Evolutionary conservation across 2,797 vertebrate species (phyloP), one percentile per base, ranked within the genome.

Genomic region (Craterocephalus amniculus): DNA sequence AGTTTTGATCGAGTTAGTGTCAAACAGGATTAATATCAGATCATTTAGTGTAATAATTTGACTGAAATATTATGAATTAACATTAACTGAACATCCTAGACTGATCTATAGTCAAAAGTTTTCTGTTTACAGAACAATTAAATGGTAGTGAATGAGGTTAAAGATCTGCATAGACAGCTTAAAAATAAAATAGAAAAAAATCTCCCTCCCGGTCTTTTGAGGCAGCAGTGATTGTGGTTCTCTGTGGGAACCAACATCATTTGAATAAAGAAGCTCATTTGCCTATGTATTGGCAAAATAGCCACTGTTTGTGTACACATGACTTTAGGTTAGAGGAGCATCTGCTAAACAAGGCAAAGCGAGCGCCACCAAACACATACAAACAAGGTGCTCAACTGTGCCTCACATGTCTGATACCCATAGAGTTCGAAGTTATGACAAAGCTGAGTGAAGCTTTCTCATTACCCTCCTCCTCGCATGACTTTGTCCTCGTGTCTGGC

Each of bases 391-490:
- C 60, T 51, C 43, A 26, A 8, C 35, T 4, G 51, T 31, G 12
- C 26, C 54, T 68, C 67, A 36, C 63, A 77, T 58, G 60, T 35
- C 32, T 67, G 55, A 81, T 40, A 69, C 71, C 31, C 49, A 36
- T 49, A 69, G 67, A 71, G 49, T 79, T 58, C 86, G 81, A 79
- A 80, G 74, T 74, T 55, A 85, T 90, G 89, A 87, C 82, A 83
- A 91, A 88, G 83, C 76, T 58, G 69, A 87, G 85, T 68, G 88
- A 93, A 93, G 92, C 93, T 88, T 74, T 74, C 84, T 85, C 89
- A 85, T 84, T 87, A 58, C 56, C 76, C 78, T 68, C 73, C 77
- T 77, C 61, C 65, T 64, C 11, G 8, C 70, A 36, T 32, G 29
- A 76, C 83, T 90, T 91, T 91, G 86, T 91, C 78, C 70, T 83